phyloP scores from a whole-genome alignment of 2,113 vertebrate genomes.

The Eubucco bourcierii region DNA sequence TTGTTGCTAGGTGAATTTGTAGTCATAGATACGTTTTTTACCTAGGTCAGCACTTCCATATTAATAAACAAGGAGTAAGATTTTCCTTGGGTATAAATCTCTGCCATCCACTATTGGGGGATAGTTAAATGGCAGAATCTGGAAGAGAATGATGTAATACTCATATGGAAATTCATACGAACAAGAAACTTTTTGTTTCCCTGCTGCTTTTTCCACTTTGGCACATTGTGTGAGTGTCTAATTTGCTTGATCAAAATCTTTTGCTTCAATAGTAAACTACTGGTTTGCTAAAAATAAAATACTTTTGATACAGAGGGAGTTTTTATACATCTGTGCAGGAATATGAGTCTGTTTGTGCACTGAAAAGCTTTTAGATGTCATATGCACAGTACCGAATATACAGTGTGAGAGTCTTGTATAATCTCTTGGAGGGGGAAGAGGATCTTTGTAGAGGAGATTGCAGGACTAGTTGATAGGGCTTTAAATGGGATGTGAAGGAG shows the following conservation, averaged over 20 bases:
- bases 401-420: not conserved
- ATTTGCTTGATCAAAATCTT: not conserved
- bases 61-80: slow-evolving; percentile 11
- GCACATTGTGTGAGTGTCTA: not conserved
- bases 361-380: not conserved
- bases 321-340: not conserved
- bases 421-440: not conserved
- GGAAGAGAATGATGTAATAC: not conserved
- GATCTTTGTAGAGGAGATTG: too few species aligned
- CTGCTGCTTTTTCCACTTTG: not conserved
- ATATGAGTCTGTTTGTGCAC: not conserved
- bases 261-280: not conserved
- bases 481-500: too few species aligned
- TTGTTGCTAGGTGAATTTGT: slow-evolving; percentile 24
- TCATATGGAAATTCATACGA: not conserved
- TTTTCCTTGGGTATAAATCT: slow-evolving; percentile 1
- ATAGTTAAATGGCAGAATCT: not conserved
- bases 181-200: not conserved
- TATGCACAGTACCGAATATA: not conserved
- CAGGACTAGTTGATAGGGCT: too few species aligned
- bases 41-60: not conserved
- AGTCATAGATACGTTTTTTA: not conserved
- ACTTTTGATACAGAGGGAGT: not conserved
- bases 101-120: not conserved
- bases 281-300: slow-evolving; percentile 11